Conservation (phyloP, 2,113 vertebrate genomes). For the Rhinopithecus roxellana region DNA sequence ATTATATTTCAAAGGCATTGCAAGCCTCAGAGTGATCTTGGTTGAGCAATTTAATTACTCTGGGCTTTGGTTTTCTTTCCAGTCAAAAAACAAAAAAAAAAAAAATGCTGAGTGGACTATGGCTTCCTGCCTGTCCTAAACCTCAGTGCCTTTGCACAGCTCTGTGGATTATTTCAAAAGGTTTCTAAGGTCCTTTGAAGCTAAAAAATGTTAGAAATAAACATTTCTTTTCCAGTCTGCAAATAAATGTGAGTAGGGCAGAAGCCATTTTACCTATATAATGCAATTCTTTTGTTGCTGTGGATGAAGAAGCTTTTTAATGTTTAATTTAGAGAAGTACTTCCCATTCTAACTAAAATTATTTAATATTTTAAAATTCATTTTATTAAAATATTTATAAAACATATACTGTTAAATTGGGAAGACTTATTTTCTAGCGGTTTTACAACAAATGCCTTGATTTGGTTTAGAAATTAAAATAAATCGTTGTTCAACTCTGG, state of each 20-base stretch:
- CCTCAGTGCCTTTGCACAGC: neutral
- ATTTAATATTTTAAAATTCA: neutral
- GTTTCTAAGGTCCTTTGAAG: neutral
- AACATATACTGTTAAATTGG: neutral
- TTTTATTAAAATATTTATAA: slow-evolving; percentile 22
- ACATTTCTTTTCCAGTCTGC: slow-evolving; percentile 7
- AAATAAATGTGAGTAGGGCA: neutral
- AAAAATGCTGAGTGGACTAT: neutral
- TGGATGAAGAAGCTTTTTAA: neutral
- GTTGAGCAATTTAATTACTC: neutral
- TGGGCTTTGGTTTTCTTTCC: neutral
- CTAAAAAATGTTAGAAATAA: neutral
- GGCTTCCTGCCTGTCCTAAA: neutral
- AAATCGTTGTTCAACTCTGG: neutral
- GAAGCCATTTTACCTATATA: neutral
- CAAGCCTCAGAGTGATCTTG: neutral
- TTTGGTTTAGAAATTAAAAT: slow-evolving; percentile 39
- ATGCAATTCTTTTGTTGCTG: neutral
- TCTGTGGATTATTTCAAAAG: slow-evolving; percentile 14
- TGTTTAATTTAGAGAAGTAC: slow-evolving; percentile 27
- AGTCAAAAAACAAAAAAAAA: neutral
- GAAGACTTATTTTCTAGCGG: neutral
- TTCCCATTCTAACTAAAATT: slow-evolving; percentile 14
- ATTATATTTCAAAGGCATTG: neutral
- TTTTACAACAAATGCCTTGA: neutral